Percentiles rank a stretch among this genome's conserved stretches.
Conservation (phyloP, 2,888 invertebrate species). For the Drosophila tanythrix region DNA sequence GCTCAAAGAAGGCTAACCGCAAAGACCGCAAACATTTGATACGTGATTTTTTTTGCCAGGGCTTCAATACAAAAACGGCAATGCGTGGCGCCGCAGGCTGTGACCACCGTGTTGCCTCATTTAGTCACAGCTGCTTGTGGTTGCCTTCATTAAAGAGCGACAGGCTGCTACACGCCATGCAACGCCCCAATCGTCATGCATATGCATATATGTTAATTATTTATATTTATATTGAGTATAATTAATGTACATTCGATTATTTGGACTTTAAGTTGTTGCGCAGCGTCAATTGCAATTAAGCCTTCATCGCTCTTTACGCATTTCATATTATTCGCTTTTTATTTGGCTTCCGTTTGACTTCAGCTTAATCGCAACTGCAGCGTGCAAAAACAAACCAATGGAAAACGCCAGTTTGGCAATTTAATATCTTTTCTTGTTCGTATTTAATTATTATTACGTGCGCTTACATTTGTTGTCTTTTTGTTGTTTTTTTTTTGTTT, state of each 20-base stretch:
- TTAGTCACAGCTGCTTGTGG: constrained; percentile 65
- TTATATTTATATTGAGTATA: constrained; percentile 32
- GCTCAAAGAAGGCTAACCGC: constrained; percentile 63
- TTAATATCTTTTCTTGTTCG: constrained; percentile 4
- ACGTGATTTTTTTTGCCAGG: constrained; percentile 65
- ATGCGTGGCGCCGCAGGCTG: constrained; percentile 9
- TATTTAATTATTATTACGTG: constrained; percentile 4
- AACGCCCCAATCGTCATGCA: constrained; percentile 21
- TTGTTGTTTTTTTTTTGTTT: constrained; percentile 1
- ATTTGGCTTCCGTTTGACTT: constrained; percentile 27
- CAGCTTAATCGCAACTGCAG: constrained; percentile 26
- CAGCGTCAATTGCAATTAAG: constrained; percentile 73
- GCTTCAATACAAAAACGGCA: constrained; percentile 6
- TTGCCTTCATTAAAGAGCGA: constrained; percentile 58
- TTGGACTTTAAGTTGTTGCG: constrained; percentile 50
- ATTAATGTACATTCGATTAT: constrained; percentile 51
- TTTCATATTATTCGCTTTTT: constrained; percentile 30
- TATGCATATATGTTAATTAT: background rate
- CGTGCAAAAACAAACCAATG: constrained; percentile 12
- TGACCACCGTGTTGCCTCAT: constrained; percentile 45
- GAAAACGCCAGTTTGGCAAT: constrained; percentile 18
- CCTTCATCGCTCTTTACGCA: constrained; percentile 27
- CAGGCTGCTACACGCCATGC: constrained; percentile 27
- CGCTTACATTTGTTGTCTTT: background rate
- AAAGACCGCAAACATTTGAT: constrained; percentile 72